Evolutionary conservation across 2,888 invertebrate genomes (phyloP).

Genomic region (Plagiodera versicolora): DNA sequence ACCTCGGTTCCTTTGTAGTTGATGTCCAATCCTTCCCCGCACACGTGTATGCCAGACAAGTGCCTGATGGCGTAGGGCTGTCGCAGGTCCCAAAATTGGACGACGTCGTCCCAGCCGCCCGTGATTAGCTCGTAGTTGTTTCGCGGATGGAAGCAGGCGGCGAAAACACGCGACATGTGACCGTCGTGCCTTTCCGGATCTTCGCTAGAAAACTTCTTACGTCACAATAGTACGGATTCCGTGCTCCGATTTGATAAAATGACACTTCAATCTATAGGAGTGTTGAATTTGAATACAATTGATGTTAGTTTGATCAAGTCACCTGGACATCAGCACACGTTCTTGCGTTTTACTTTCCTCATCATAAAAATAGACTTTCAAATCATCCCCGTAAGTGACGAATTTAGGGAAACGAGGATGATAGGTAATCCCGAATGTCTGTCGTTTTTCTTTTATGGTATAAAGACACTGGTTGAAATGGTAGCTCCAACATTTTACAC

Average conservation of each 20-base stretch:
- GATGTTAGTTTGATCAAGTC: slow-evolving; percentile 20
- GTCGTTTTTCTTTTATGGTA: slow-evolving; percentile 67
- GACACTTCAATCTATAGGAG: too few species aligned
- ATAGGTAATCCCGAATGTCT: slow-evolving; percentile 65
- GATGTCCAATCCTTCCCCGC: slow-evolving; percentile 69
- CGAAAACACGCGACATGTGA: slow-evolving; percentile 66
- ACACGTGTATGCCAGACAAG: slow-evolving; percentile 64
- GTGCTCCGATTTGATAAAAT: too few species aligned
- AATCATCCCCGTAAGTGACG: slow-evolving; percentile 66
- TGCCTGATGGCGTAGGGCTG: slow-evolving; percentile 63
- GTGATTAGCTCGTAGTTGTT: slow-evolving; percentile 67
- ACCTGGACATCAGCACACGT: slow-evolving; percentile 64
- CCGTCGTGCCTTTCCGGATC: slow-evolving; percentile 57
- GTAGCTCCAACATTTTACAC: slow-evolving; percentile 71
- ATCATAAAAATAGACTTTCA: slow-evolving; percentile 66
- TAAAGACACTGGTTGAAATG: slow-evolving; percentile 65
- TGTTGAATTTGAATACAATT: too few species aligned
- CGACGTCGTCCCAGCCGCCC: slow-evolving; percentile 68
- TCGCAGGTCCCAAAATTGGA: slow-evolving; percentile 70
- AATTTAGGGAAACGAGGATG: slow-evolving; percentile 62
- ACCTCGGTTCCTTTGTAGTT: slow-evolving; percentile 66
- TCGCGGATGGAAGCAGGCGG: slow-evolving; percentile 66
- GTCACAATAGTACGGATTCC: too few species aligned
- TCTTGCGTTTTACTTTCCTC: slow-evolving; percentile 69
- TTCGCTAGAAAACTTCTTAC: slow-evolving; percentile 51